Percentiles rank a stretch among this genome's conserved stretches.
phyloP scores from a whole-genome alignment of 2,113 vertebrate genomes.

The Nothoprocta perdicaria region DNA sequence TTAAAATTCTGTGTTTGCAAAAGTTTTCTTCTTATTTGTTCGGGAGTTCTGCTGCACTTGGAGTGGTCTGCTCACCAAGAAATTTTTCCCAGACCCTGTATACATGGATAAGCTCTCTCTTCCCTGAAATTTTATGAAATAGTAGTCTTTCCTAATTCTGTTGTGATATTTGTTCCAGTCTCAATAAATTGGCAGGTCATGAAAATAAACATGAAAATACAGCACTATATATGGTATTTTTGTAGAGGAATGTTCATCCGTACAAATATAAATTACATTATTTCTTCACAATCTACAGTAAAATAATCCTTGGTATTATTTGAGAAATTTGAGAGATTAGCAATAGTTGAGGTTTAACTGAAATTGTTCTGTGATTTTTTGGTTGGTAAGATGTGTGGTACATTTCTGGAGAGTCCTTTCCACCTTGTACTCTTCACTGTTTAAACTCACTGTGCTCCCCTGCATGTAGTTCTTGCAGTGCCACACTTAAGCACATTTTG shows the following conservation, averaged over 20 bases:
- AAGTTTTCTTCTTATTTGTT: neutral
- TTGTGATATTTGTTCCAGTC: neutral
- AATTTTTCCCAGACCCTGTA: neutral
- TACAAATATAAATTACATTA: rapidly evolving
- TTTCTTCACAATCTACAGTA: neutral
- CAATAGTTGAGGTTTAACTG: neutral
- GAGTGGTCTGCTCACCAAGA: neutral
- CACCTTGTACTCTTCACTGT: neutral
- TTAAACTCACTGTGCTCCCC: neutral
- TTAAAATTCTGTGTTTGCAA: neutral
- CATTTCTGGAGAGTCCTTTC: neutral
- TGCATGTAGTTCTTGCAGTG: rapidly evolving
- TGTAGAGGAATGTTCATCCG: neutral
- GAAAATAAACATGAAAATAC: neutral
- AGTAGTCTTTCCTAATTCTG: neutral
- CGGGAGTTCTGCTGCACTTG: neutral
- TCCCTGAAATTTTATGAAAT: neutral
- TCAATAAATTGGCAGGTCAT: neutral
- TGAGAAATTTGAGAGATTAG: neutral
- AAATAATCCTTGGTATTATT: neutral
- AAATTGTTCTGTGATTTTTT: neutral
- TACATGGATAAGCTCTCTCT: neutral
- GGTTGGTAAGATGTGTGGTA: rapidly evolving
- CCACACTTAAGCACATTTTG: neutral
- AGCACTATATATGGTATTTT: neutral